Percentiles rank a stretch among this genome's conserved stretches.
Evolutionary conservation across 2,888 invertebrate species (phyloP).

Genomic region (Eupithecia tripunctaria): DNA sequence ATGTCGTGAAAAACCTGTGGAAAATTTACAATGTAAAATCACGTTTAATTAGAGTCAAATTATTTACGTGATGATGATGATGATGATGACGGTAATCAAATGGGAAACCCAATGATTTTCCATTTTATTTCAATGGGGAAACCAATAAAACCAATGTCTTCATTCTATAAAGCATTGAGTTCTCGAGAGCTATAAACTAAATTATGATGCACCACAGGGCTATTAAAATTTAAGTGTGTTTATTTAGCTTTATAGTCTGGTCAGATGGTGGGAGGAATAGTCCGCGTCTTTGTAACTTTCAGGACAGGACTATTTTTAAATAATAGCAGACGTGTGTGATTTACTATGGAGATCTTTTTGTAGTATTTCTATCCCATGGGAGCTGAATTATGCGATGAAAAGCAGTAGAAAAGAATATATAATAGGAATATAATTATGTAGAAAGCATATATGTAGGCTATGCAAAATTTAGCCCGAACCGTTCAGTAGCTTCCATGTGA

Average conservation of each 20-base stretch:
- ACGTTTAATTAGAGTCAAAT: not conserved
- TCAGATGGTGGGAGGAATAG: not conserved
- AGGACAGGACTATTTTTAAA: not conserved
- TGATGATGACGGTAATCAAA: slow-evolving; percentile 13
- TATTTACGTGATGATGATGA: no score
- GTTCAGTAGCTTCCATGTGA: not conserved
- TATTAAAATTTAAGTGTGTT: slow-evolving; percentile 32
- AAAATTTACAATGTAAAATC: slow-evolving; percentile 8
- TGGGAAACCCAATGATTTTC: slow-evolving; percentile 11
- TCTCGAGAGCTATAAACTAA: slow-evolving; percentile 18
- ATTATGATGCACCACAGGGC: slow-evolving; percentile 24
- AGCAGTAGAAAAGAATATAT: not conserved
- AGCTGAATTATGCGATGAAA: not conserved
- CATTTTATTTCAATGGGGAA: not conserved
- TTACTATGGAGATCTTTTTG: no score
- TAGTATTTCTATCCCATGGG: not conserved
- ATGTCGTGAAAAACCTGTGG: slow-evolving; percentile 68
- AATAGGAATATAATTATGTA: no score
- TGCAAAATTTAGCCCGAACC: not conserved
- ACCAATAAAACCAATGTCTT: slow-evolving; percentile 27
- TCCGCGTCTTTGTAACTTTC: not conserved
- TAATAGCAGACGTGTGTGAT: not conserved
- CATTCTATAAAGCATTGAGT: slow-evolving; percentile 19
- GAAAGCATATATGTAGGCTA: no score
- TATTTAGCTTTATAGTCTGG: slow-evolving; percentile 32